These are phyloP conservation scores for Hippopotamus amphibius DNA, from an alignment of 2,113 vertebrate species.

Conservation along the genomic window DNA sequence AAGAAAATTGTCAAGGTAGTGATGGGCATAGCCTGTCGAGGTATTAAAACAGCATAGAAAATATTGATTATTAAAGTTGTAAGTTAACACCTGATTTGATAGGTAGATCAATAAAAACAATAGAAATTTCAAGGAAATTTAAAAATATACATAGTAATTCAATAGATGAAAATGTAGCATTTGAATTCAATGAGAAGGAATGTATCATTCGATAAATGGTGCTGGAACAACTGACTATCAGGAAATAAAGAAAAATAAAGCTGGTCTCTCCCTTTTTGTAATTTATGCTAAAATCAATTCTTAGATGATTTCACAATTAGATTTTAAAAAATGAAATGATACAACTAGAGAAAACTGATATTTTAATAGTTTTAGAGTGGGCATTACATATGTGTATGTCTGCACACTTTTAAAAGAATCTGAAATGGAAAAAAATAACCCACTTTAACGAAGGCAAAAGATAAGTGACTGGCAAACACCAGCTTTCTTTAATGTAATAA, in stretches of 20 bases:
- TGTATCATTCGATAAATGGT: neutral
- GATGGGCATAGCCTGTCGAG: neutral
- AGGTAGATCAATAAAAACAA: neutral
- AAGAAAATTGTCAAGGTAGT: neutral
- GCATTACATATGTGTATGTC: neutral
- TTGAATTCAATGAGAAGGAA: neutral
- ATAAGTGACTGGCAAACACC: neutral
- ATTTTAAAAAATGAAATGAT: neutral
- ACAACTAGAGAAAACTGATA: neutral
- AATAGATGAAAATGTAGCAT: neutral
- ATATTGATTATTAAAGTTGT: neutral
- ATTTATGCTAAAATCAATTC: neutral
- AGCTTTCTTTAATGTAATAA: neutral
- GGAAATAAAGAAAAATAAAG: neutral
- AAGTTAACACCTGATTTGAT: neutral
- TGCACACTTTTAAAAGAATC: neutral
- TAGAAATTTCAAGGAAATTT: neutral
- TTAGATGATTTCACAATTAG: neutral
- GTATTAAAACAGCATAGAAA: slow-evolving; percentile 2
- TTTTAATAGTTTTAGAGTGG: neutral
- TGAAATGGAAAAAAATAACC: neutral
- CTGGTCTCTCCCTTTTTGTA: neutral
- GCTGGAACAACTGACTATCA: neutral
- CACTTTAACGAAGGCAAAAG: neutral
- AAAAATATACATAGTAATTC: neutral